phyloP scores from a whole-genome alignment of 1,140 invertebrate species.

The Drosophila sp. region DNA sequence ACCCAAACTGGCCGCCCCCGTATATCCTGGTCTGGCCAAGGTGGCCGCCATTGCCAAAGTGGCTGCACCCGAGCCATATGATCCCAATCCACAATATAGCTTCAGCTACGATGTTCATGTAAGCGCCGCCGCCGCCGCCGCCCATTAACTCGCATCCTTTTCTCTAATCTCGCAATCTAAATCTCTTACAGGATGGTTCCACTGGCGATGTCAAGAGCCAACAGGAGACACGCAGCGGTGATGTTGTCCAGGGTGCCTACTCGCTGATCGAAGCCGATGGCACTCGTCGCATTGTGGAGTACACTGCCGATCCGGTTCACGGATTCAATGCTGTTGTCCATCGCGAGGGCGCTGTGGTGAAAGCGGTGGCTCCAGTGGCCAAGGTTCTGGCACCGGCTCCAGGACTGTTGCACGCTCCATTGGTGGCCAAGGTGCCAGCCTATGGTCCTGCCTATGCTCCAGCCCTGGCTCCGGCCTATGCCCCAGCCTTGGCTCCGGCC shows the following conservation, averaged over 20 bases:
- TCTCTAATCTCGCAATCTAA: background rate
- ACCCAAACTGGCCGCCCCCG: constrained; percentile 78
- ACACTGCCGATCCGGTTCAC: constrained; percentile 84
- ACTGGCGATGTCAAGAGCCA: constrained; percentile 86
- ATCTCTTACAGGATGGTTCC: constrained; percentile 82
- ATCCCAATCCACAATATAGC: constrained; percentile 85
- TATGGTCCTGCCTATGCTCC: constrained; percentile 42
- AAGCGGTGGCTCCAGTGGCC: constrained; percentile 78
- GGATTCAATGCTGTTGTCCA: constrained; percentile 85
- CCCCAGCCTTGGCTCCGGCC: constrained; percentile 19
- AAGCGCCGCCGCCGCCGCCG: constrained; percentile 33
- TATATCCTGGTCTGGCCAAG: constrained; percentile 63
- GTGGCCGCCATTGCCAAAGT: constrained; percentile 82
- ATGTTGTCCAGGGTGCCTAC: constrained; percentile 85
- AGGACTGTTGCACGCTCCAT: constrained; percentile 56
- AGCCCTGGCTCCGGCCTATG: constrained; percentile 9
- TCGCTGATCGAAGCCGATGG: constrained; percentile 86
- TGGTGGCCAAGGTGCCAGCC: constrained; percentile 59
- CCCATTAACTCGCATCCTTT: background rate
- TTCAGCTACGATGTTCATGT: constrained; percentile 85
- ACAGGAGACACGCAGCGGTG: constrained; percentile 85
- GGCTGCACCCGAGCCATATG: constrained; percentile 84
- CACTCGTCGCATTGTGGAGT: constrained; percentile 84
- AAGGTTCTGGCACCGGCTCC: constrained; percentile 77
- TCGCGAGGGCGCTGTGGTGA: constrained; percentile 83